Evolutionary conservation across 2,888 invertebrate species (phyloP).

Genomic region (Xylophagus ater): DNA sequence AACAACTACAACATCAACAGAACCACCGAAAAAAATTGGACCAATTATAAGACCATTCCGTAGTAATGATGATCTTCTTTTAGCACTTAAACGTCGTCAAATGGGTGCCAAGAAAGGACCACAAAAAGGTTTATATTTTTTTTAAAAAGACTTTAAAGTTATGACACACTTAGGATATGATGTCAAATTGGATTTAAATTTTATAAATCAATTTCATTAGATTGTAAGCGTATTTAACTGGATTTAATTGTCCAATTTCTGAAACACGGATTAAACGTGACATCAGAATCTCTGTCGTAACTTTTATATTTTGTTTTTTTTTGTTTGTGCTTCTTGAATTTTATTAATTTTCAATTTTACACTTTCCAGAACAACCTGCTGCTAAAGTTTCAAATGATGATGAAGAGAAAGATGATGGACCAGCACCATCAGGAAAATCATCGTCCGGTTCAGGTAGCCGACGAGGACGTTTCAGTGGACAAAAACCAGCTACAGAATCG

Average conservation of each 20-base stretch:
- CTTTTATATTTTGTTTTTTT: no score
- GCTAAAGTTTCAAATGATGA: slow-evolving; percentile 23
- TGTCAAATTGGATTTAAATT: no score
- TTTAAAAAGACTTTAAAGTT: background rate
- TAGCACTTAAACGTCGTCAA: slow-evolving; percentile 58
- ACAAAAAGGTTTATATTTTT: slow-evolving; percentile 14
- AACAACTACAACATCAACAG: slow-evolving; percentile 55
- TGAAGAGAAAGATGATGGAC: slow-evolving; percentile 25
- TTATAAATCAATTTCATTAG: no score
- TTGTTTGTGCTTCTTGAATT: background rate
- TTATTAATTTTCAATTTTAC: background rate
- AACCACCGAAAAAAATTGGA: slow-evolving; percentile 53
- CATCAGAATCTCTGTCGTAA: no score
- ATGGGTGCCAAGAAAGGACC: slow-evolving; percentile 55
- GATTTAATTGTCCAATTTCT: no score
- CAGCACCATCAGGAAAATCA: slow-evolving; percentile 23
- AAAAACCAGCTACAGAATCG: background rate
- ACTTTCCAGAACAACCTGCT: slow-evolving; percentile 15
- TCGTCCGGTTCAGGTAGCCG: slow-evolving; percentile 9
- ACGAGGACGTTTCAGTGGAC: slow-evolving; percentile 12
- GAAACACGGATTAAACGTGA: no score
- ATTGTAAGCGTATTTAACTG: no score
- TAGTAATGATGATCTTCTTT: slow-evolving; percentile 65
- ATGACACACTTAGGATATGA: background rate
- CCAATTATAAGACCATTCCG: slow-evolving; percentile 64